Percentiles rank a stretch among this genome's conserved stretches.
Conservation (phyloP, 1,140 invertebrate genomes). For the Apis laboriosa region DNA sequence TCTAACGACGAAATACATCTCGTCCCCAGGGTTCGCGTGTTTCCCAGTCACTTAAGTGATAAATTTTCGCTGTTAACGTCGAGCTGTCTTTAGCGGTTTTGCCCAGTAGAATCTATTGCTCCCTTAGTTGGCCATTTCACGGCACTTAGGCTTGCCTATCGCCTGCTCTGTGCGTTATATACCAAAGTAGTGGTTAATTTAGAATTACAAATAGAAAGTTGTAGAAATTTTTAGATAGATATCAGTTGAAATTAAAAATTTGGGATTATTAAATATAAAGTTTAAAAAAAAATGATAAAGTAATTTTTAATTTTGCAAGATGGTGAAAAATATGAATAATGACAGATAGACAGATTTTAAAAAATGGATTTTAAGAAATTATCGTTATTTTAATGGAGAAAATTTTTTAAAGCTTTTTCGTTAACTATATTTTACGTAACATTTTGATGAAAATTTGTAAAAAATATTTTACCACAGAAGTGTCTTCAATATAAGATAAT, state of each 20-base stretch:
- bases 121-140: slow-evolving; percentile 52
- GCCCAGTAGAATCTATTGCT: slow-evolving; percentile 66
- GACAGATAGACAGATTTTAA: too few relatives aligned
- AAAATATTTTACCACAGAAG: not conserved
- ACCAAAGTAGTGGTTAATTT: not conserved
- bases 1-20: slow-evolving; percentile 31
- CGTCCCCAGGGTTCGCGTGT: slow-evolving; percentile 13
- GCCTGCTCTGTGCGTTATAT: slow-evolving; percentile 16
- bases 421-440: not conserved
- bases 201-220: not conserved
- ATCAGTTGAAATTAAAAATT: too few relatives aligned
- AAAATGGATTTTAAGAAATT: too few relatives aligned
- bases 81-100: slow-evolving; percentile 73
- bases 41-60: slow-evolving; percentile 63
- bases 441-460: not conserved
- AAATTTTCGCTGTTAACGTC: slow-evolving; percentile 68
- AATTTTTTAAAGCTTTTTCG: too few relatives aligned
- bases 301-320: too few relatives aligned
- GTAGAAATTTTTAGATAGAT: not conserved
- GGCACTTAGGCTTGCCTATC: slow-evolving; percentile 47
- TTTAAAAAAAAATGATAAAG: too few relatives aligned
- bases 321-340: too few relatives aligned
- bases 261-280: too few relatives aligned
- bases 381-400: too few relatives aligned
- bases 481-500: too few relatives aligned